Evolutionary conservation across 1,140 invertebrate genomes (phyloP), one percentile per base, ranked within the genome.

Genomic region (Drosophila nigromelanica): DNA sequence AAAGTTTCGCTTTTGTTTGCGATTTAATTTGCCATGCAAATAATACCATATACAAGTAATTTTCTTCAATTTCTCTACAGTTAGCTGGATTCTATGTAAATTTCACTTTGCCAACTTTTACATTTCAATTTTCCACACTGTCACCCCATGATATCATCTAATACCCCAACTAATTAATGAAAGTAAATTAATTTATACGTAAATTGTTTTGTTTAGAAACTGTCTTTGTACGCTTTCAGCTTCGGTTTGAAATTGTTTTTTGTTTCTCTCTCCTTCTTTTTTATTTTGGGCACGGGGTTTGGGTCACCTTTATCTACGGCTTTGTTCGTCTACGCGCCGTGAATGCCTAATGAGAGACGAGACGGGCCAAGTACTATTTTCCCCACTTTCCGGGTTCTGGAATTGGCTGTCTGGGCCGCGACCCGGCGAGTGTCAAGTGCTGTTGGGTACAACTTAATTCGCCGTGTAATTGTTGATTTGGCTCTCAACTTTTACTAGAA

Each of bases 171-270:
- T 82, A 82, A 82, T 82, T 82, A 82, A 82, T 82, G 80, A 82
- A 82, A 82, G 80, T 82, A 79, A 82, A 82, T 82, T 82, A 82
- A 82, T 82, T 82, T 82, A 82, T 82, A 82, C 80, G 80, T 82
- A 82, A 82, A 82, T 82, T 82, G 80, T 82, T 82, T 82, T 82
- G 80, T 76, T 83, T 83, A 61, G 76, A 55, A 75, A 75, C 56
- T 82, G 74, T 66, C 63, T 70, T 48, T 39, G 35, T 61, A 18
- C 42, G 56, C 45, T 40, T n/a, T 37, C n/a, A 50, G 40, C 62
- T 47, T 14, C 37, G 56, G 15, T 71, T 63, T 58, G 61, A 15
- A 14, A 5, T 5, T 27, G 27, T 27, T 27, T 27, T 58, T 39
- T 62, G 37, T 8, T 37, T 27, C n/a, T 2, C n/a, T 10, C 30